A percentile compares a stretch with the other conserved stretches of the same genome.
phyloP scores from a whole-genome alignment of 2,113 vertebrate species.

The Mustela lutreola region DNA sequence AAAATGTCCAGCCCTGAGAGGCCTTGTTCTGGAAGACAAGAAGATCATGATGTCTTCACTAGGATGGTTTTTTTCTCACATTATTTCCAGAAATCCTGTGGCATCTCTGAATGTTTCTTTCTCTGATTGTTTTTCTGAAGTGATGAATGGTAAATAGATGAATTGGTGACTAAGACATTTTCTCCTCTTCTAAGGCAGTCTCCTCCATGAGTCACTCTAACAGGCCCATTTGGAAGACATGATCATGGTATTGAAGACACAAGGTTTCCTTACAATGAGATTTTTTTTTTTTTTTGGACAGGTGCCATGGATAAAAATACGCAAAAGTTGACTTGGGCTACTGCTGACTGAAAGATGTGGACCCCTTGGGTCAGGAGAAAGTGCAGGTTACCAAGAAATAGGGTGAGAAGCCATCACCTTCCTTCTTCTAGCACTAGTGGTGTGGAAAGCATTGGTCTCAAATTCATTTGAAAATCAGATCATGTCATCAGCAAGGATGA shows the following conservation, averaged over 20 bases:
- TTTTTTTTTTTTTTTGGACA: slow-evolving; percentile 70
- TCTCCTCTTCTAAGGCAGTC: slow-evolving; percentile 75
- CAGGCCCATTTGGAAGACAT: slow-evolving; percentile 72
- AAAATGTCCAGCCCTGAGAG: neutral
- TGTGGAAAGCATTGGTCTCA: neutral
- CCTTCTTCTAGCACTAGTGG: neutral
- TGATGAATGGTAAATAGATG: slow-evolving; percentile 74
- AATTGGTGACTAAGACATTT: slow-evolving; percentile 65
- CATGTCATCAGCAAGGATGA: neutral
- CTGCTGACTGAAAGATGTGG: slow-evolving; percentile 54
- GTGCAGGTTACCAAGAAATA: neutral
- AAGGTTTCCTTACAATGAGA: slow-evolving; percentile 80
- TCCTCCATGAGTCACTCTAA: slow-evolving; percentile 79
- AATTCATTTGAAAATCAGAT: too few relatives aligned
- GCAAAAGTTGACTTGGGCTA: slow-evolving; percentile 73
- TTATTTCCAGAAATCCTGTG: slow-evolving; percentile 54
- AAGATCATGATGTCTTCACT: slow-evolving; percentile 50
- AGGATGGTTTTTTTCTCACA: neutral
- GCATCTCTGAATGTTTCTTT: slow-evolving; percentile 47
- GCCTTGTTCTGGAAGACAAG: neutral
- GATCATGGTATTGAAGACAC: slow-evolving; percentile 76
- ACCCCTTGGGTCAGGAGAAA: neutral
- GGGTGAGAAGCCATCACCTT: neutral
- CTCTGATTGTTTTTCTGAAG: slow-evolving; percentile 65
- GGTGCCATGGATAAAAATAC: slow-evolving; percentile 71